Evolutionary conservation across 2,888 invertebrate genomes (phyloP).

Genomic region (Strigamia transsilvanica): DNA sequence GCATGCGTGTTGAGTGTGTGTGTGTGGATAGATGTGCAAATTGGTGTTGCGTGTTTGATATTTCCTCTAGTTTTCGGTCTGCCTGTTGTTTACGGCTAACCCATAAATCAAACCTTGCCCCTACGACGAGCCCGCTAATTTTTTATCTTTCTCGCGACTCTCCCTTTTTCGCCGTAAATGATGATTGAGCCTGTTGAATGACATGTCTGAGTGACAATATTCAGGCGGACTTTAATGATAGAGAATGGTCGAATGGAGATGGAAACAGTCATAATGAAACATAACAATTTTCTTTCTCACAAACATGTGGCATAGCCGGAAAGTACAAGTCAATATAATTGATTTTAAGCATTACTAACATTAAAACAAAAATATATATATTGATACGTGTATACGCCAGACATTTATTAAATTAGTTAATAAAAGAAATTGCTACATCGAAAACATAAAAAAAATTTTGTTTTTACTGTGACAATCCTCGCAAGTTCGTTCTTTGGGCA

Average conservation of each 20-base stretch:
- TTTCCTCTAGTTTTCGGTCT: slow-evolving; percentile 45
- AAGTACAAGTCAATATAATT: neutral
- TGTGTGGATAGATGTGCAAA: slow-evolving; percentile 37
- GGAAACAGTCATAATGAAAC: slow-evolving; percentile 16
- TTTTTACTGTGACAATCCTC: too few relatives aligned
- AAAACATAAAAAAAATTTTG: neutral
- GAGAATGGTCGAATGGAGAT: neutral
- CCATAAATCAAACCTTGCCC: slow-evolving; percentile 41
- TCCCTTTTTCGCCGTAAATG: neutral
- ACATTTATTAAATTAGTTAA: slow-evolving; percentile 6
- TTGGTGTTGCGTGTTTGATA: slow-evolving; percentile 47
- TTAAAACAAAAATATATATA: neutral
- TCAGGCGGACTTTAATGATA: neutral
- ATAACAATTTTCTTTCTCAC: slow-evolving; percentile 1
- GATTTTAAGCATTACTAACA: slow-evolving; percentile 11
- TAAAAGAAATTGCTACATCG: neutral
- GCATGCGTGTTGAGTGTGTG: slow-evolving; percentile 27
- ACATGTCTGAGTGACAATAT: neutral
- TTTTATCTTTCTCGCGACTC: neutral
- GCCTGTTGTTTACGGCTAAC: slow-evolving; percentile 48
- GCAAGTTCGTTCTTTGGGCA: too few relatives aligned
- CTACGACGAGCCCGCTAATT: slow-evolving; percentile 21
- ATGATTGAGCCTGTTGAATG: slow-evolving; percentile 44
- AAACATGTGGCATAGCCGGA: neutral
- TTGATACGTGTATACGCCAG: neutral